Evolutionary conservation across 1,140 invertebrate genomes (phyloP), one percentile per base, ranked within the genome.

Genomic region (Trinorchestia longiramus): DNA sequence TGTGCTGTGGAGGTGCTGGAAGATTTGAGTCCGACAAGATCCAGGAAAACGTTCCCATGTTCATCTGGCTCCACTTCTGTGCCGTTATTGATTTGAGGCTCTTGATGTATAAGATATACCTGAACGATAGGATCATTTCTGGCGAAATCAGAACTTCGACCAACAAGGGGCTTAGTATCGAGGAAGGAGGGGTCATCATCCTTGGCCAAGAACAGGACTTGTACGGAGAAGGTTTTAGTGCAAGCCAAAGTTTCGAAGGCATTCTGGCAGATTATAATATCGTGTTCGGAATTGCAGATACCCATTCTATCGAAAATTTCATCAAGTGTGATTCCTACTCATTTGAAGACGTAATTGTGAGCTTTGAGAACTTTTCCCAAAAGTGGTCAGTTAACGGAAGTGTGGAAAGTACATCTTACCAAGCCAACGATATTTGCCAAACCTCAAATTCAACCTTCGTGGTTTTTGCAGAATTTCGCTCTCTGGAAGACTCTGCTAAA

Each of bases 151-250:
- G 90, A 45, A 77, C 62, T 43, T 40, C 96, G 0, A 57, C 45
- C 15, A 95, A 95, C 0, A 44, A 53, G 15, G 44, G 92, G 3
- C 88, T 96, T 87, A 45, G 45, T 40, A 95, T 96, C 42, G 53
- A 57, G 53, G 95, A 96, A 57, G 96, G 96, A 47, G 96, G 96
- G 42, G 91, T 96, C 0, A 95, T 96, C n/a, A 41, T 96, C 40
- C 47, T 96, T 42, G 96, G 96, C 0, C 96, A 96, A 53, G 96
- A 96, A 87, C 96, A 96, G 57, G 96, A 96, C 41, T 40, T 96
- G 17, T 44, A 91, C 43, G 95, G 96, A 3, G 95, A 95, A 43
- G 96, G 96, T 0, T 96, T 96, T 62, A 96, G 44, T 77, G 47
- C 96, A 11, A 95, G 94, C n/a, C 96, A 96, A 94, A 96, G 91